phyloP scores from a whole-genome alignment of 2,888 invertebrate genomes.

The Synergus umbraculus region DNA sequence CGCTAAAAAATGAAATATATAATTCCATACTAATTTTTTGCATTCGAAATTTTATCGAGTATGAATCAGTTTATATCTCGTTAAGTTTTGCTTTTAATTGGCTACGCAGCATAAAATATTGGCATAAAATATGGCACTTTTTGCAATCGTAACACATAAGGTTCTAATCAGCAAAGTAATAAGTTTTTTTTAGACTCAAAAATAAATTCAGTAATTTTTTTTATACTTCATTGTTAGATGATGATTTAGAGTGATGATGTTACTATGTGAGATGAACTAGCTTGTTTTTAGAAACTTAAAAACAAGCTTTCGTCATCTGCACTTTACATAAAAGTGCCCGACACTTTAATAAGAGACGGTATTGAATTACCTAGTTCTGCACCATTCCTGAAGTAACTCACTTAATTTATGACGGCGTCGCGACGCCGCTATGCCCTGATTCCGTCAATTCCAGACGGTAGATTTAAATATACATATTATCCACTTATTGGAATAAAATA shows the following conservation, averaged over 20 bases:
- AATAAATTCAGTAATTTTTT: background rate
- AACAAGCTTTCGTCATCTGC: background rate
- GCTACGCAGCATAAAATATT: no score
- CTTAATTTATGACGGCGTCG: slow-evolving; percentile 73
- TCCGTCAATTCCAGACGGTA: slow-evolving; percentile 71
- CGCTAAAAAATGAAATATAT: background rate
- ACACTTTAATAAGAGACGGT: slow-evolving; percentile 64
- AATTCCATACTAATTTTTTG: background rate
- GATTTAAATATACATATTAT: slow-evolving; percentile 71
- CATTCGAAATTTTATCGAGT: background rate
- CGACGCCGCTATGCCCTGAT: slow-evolving; percentile 72
- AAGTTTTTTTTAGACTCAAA: background rate
- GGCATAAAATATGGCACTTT: no score
- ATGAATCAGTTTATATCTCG: no score
- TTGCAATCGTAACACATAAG: background rate
- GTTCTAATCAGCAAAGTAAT: background rate
- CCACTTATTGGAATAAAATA: slow-evolving; percentile 69
- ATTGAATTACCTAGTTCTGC: slow-evolving; percentile 70
- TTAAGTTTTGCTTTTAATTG: no score
- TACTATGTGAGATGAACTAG: background rate
- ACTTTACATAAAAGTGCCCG: slow-evolving; percentile 44
- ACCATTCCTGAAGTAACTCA: slow-evolving; percentile 71
- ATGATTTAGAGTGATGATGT: background rate
- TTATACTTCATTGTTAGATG: background rate
- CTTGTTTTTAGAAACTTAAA: background rate